Percentiles rank a stretch among this genome's conserved stretches.
phyloP scores from a whole-genome alignment of 2,888 invertebrate genomes.

The Dysmachus trigonus region DNA sequence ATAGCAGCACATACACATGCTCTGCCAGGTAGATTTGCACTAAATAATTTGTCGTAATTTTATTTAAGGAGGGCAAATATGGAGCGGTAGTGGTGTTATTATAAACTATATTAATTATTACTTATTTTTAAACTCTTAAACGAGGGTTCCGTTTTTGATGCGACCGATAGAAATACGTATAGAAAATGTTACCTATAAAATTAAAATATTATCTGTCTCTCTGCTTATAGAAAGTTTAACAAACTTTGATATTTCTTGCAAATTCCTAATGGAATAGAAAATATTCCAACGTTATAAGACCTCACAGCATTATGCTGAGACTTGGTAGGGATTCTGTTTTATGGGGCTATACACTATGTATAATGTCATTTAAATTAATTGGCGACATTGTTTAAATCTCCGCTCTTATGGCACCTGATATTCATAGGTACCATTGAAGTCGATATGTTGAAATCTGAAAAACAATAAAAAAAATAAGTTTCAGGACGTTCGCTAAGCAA shows the following conservation, averaged over 20 bases:
- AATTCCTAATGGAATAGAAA: not conserved
- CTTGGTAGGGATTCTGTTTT: not conserved
- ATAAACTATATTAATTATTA: too few relatives aligned
- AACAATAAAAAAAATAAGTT: not conserved
- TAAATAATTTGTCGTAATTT: too few relatives aligned
- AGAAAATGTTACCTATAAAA: too few relatives aligned
- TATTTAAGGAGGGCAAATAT: too few relatives aligned
- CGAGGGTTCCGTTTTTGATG: too few relatives aligned
- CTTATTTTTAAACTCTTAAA: too few relatives aligned
- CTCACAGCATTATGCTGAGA: not conserved
- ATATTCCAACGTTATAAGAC: not conserved
- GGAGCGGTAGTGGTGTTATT: too few relatives aligned
- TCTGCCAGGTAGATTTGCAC: too few relatives aligned
- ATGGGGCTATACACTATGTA: not conserved
- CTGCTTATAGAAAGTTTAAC: too few relatives aligned
- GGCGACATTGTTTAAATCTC: not conserved
- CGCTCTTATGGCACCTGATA: not conserved
- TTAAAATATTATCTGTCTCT: too few relatives aligned
- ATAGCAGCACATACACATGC: too few relatives aligned
- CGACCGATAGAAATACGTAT: too few relatives aligned
- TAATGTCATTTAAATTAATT: not conserved
- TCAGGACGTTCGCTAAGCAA: not conserved
- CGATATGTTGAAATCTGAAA: not conserved
- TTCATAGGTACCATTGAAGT: not conserved
- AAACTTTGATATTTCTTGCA: not conserved